Evolutionary conservation across 2,888 invertebrate species (phyloP).

Genomic region (Agrotis segetum): DNA sequence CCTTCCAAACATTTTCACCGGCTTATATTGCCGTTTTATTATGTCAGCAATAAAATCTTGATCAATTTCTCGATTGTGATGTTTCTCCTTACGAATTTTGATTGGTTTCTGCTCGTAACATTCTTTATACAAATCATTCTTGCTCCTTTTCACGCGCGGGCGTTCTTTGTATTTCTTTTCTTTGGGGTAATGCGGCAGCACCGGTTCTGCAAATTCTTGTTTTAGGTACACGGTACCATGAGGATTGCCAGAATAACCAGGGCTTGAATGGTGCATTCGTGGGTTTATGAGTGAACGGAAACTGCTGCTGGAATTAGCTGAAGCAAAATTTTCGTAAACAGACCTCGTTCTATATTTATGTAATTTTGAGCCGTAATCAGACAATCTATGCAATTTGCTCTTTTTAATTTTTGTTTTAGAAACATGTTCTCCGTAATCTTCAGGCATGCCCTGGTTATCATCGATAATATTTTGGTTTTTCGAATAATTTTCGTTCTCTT

Average conservation of each 20-base stretch:
- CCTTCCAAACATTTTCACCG: slow-evolving; percentile 79
- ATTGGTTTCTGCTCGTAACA: slow-evolving; percentile 61
- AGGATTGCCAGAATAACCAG: slow-evolving; percentile 52
- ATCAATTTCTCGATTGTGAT: slow-evolving; percentile 71
- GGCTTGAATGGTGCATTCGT: slow-evolving; percentile 51
- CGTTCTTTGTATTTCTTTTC: slow-evolving; percentile 62
- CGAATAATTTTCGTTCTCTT: slow-evolving; percentile 66
- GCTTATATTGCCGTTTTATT: slow-evolving; percentile 83
- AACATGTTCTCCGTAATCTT: slow-evolving; percentile 41
- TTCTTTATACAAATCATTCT: slow-evolving; percentile 55
- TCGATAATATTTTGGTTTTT: slow-evolving; percentile 58
- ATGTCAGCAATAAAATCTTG: slow-evolving; percentile 84
- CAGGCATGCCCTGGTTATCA: slow-evolving; percentile 47
- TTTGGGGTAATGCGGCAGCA: slow-evolving; percentile 44
- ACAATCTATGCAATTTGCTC: slow-evolving; percentile 63
- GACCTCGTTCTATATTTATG: slow-evolving; percentile 70
- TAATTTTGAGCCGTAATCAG: slow-evolving; percentile 61
- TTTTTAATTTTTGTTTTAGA: slow-evolving; percentile 69
- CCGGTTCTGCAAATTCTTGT: slow-evolving; percentile 54
- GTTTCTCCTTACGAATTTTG: slow-evolving; percentile 65
- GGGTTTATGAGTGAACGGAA: slow-evolving; percentile 74
- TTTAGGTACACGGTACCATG: slow-evolving; percentile 61
- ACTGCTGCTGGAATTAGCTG: slow-evolving; percentile 73
- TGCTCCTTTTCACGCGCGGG: slow-evolving; percentile 36
- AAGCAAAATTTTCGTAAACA: slow-evolving; percentile 65